Evolutionary conservation across 1,140 invertebrate species (phyloP), one percentile per base, ranked within the genome.

Genomic region (Metopolophium dirhodum): DNA sequence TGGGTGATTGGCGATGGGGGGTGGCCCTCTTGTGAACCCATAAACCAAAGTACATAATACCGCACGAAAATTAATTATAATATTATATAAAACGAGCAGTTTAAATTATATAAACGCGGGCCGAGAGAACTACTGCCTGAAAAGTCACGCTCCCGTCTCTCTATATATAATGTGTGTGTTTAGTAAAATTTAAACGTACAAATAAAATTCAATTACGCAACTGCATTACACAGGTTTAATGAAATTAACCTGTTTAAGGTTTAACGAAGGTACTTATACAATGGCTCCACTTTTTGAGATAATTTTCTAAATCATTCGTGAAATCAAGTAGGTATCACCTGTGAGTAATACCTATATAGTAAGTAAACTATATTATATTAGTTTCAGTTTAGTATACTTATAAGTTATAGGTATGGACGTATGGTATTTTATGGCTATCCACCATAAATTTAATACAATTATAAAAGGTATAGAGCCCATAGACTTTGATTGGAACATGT

Each of bases 111-210:
- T 35, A 20, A 18, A n/a, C 14, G 61, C 6, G 30, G 14, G 14
- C 61, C n/a, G 14, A n/a, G 30, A n/a, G 30, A n/a, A 77, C 14
- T 77, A 77, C 61, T 18, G 61, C n/a, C 61, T 77, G n/a, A 77
- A 77, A 77, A 77, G 61, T 77, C 30, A 77, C 61, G 7, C 61
- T 77, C 61, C 14, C 14, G 6, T 77, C 14, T 61, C 57, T 26
- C 61, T 77, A 77, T 77, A 7, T 77, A 77, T 77, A 77, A 77
- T n/a, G n/a, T 18, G n/a, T 54, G 61, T n/a, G 30, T 77, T 77
- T n/a, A 77, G 30, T 77, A 77, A 77, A 77, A 77, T 77, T 77
- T 77, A 77, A 77, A n/a, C 61, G 61, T 77, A 77, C 22, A 77
- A 35, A 35, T 77, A 18, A 77, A 77, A 77, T 77, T 18, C 14